Evolutionary conservation across 2,888 invertebrate species (phyloP).

Genomic region (Amorpha juglandis): DNA sequence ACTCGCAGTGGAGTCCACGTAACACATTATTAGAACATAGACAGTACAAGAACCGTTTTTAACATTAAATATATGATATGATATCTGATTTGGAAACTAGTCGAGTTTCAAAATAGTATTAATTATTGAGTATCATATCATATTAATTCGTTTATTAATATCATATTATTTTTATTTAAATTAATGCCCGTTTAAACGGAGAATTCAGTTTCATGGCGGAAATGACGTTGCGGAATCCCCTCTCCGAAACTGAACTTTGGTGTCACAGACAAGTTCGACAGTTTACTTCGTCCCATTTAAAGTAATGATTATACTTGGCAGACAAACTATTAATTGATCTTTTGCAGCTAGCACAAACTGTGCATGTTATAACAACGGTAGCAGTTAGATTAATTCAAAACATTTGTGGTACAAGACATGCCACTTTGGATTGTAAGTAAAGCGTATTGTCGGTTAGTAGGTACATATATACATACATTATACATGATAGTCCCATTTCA

Average conservation of each 20-base stretch:
- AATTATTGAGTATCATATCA: too few species aligned
- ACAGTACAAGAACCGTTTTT: too few species aligned
- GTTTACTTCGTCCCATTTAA: conserved; percentile 30
- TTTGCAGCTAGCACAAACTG: background rate
- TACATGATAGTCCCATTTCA: too few species aligned
- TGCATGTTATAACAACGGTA: background rate
- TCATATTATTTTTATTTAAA: too few species aligned
- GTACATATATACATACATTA: too few species aligned
- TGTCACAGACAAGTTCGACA: conserved; percentile 33
- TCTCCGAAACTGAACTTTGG: conserved; percentile 40
- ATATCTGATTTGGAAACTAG: too few species aligned
- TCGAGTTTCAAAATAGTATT: too few species aligned
- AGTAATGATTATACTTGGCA: conserved; percentile 15
- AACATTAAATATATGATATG: too few species aligned
- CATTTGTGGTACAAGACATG: background rate
- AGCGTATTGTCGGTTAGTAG: background rate
- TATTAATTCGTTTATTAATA: too few species aligned
- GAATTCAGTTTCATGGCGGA: conserved; percentile 1
- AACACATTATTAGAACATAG: too few species aligned
- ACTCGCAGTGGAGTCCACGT: too few species aligned
- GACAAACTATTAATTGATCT: conserved; percentile 13
- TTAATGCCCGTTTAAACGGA: conserved; percentile 15
- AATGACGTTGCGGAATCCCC: conserved; percentile 28
- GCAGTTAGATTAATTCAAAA: background rate
- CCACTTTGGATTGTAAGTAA: background rate